phyloP scores from a whole-genome alignment of 2,797 vertebrate species.

The Syngnathus acus region DNA sequence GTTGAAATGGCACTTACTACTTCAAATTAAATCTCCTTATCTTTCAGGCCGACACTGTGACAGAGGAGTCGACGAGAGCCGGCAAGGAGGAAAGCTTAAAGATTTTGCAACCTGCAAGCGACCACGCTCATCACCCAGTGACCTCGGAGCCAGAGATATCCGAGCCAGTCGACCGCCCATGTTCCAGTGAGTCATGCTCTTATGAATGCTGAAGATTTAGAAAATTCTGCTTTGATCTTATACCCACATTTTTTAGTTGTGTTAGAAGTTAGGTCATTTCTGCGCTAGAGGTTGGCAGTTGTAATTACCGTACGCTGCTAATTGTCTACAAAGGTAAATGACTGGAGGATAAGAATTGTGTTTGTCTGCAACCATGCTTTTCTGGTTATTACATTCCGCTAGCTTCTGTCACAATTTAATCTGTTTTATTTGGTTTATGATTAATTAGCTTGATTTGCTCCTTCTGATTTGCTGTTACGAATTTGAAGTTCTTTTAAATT shows the following conservation, averaged over 20 bases:
- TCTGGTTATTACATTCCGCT: too few species aligned
- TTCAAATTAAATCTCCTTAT: conserved; percentile 14
- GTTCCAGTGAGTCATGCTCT: conserved; percentile 71
- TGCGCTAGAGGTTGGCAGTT: neutral
- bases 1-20: neutral
- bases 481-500: neutral
- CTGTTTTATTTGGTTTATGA: too few species aligned
- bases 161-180: conserved; percentile 52
- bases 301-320: neutral
- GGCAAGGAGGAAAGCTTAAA: conserved; percentile 37
- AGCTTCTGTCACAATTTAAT: too few species aligned
- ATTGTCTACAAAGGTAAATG: neutral
- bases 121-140: conserved; percentile 41
- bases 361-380: too few species aligned
- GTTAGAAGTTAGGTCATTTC: neutral
- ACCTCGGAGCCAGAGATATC: conserved; percentile 57
- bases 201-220: neutral
- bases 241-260: neutral
- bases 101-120: conserved; percentile 45
- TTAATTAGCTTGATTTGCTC: too few species aligned
- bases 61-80: conserved; percentile 46
- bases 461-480: neutral
- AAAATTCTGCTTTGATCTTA: neutral
- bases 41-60: conserved; percentile 64
- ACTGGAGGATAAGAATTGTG: neutral